Conservation (phyloP, 92 coral and sea anemone species). For the Muricea muricata region DNA sequence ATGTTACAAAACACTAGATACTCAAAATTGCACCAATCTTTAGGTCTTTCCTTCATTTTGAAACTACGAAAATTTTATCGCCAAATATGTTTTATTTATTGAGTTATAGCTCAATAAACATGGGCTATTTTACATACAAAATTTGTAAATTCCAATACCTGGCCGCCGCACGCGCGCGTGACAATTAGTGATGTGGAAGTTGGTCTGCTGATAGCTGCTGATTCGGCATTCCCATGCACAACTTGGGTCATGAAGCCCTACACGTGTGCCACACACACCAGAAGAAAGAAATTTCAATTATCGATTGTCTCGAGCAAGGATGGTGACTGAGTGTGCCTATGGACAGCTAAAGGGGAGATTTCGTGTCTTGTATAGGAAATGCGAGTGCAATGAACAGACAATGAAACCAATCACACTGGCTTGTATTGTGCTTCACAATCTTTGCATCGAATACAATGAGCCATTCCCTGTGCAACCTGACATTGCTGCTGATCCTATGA, state of each 20-base stretch:
- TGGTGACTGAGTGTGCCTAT: background rate
- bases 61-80: background rate
- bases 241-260: background rate
- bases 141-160: too few relatives aligned
- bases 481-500: too few relatives aligned
- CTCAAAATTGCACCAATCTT: background rate
- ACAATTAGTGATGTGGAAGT: too few relatives aligned
- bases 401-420: too few relatives aligned
- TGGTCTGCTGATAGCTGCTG: too few relatives aligned
- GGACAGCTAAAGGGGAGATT: background rate
- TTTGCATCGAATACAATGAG: too few relatives aligned
- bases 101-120: background rate
- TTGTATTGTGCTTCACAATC: too few relatives aligned
- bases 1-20: background rate
- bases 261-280: background rate
- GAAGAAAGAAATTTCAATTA: background rate
- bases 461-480: background rate
- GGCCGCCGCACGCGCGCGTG: too few relatives aligned
- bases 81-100: background rate
- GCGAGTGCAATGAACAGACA: background rate
- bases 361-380: background rate
- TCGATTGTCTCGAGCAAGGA: background rate
- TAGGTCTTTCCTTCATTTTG: background rate
- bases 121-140: too few relatives aligned
- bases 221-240: background rate